Evolutionary conservation across 2,113 vertebrate species (phyloP).

Genomic region (Spheniscus mendiculus): DNA sequence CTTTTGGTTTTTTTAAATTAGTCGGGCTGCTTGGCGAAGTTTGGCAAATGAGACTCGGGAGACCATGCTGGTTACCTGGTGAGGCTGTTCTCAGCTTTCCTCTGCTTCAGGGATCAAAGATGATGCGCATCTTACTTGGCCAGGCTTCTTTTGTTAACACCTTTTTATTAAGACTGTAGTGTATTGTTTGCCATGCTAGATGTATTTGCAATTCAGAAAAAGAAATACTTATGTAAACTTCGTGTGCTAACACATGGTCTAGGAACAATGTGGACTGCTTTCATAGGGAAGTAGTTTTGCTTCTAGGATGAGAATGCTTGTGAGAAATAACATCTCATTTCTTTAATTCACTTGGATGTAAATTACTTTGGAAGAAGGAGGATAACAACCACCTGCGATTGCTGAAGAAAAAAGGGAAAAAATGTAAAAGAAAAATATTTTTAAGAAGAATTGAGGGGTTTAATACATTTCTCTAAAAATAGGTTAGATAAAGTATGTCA

Average conservation of each 20-base stretch:
- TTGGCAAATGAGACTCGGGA: neutral
- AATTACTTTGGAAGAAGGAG: neutral
- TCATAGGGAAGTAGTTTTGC: neutral
- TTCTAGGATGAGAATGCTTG: neutral
- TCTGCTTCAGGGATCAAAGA: neutral
- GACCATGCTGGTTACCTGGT: fast-evolving
- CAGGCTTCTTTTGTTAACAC: neutral
- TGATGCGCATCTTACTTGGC: neutral
- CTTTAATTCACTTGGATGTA: neutral
- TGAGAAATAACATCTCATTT: neutral
- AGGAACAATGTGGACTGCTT: neutral
- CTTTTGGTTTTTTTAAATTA: neutral
- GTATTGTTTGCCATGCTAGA: neutral
- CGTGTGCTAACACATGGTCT: neutral
- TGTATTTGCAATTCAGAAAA: neutral
- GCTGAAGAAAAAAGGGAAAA: neutral
- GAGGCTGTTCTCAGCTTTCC: neutral
- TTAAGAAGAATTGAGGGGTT: neutral
- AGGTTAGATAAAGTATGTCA: constrained; percentile 29
- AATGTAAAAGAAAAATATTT: neutral
- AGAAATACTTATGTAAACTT: neutral
- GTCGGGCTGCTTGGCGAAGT: neutral
- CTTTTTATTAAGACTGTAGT: neutral
- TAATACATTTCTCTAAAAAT: constrained; percentile 40
- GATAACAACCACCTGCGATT: neutral